Conservation (phyloP, 2,797 vertebrate genomes). For the Scarus forsteni region DNA sequence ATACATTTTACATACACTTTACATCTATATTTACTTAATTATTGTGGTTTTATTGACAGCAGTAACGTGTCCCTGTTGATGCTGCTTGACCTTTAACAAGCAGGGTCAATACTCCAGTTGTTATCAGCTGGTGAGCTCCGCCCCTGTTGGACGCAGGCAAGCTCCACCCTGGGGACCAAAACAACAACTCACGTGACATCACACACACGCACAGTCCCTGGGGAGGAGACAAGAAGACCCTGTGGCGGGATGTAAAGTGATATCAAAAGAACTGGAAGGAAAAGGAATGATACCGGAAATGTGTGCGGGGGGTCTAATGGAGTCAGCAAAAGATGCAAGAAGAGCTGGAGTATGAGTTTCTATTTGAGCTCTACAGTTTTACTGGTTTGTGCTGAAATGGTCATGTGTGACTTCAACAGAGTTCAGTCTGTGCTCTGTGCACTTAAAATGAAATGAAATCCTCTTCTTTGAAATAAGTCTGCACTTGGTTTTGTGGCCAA, state of each 20-base stretch:
- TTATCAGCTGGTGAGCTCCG: constrained; percentile 58
- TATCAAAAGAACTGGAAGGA: constrained; percentile 34
- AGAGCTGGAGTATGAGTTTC: constrained; percentile 17
- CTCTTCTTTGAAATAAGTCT: constrained; percentile 23
- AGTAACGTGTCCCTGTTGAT: constrained; percentile 61
- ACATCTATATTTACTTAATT: constrained; percentile 71
- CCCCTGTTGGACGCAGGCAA: constrained; percentile 40
- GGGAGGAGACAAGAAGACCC: constrained; percentile 53
- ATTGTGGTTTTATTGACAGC: constrained; percentile 63
- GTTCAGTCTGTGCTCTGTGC: constrained; percentile 49
- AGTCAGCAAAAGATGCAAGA: constrained; percentile 33
- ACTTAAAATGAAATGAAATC: constrained; percentile 43
- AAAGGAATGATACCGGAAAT: constrained; percentile 40
- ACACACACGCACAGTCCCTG: constrained; percentile 51
- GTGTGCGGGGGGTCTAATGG: constrained; percentile 17
- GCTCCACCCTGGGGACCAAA: constrained; percentile 64
- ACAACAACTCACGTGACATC: constrained; percentile 66
- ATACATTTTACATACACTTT: constrained; percentile 76
- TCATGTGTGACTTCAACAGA: constrained; percentile 46
- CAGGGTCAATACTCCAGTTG: constrained; percentile 63
- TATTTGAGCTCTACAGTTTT: constrained; percentile 39
- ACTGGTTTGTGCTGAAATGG: constrained; percentile 59
- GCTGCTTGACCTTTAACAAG: constrained; percentile 38
- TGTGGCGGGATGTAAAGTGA: constrained; percentile 43
- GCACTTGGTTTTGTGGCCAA: constrained; percentile 18